A percentile compares a stretch with the other conserved stretches of the same genome.
Conservation (phyloP, 2,888 invertebrate genomes). For the Acleris holmiana region DNA sequence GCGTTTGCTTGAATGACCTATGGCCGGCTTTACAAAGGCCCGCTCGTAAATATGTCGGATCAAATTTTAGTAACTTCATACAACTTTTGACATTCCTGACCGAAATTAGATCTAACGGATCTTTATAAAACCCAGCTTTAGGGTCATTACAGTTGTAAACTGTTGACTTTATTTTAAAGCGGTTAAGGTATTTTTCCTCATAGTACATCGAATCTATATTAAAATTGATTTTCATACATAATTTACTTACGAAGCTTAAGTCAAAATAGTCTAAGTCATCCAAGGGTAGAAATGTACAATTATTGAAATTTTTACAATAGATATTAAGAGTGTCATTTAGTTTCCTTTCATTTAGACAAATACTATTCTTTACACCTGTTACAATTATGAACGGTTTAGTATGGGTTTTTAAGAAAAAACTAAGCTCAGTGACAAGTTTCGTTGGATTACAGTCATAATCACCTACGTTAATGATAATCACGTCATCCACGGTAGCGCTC, state of each 20-base stretch:
- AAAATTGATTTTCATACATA: neutral
- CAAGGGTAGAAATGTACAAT: neutral
- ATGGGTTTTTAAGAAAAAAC: neutral
- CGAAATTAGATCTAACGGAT: too few relatives aligned
- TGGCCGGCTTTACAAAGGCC: too few relatives aligned
- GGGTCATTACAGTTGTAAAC: too few relatives aligned
- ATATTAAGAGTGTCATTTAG: neutral
- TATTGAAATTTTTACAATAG: neutral
- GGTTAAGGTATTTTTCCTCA: neutral
- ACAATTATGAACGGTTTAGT: neutral
- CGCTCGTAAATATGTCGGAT: too few relatives aligned
- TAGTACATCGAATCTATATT: neutral
- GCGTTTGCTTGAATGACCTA: too few relatives aligned
- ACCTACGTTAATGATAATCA: constrained; percentile 1
- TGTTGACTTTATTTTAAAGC: neutral
- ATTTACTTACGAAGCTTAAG: neutral
- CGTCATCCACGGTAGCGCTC: neutral
- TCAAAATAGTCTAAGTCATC: neutral
- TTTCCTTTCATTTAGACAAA: neutral
- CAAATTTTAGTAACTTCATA: too few relatives aligned
- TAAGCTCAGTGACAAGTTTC: neutral
- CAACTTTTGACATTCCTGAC: too few relatives aligned
- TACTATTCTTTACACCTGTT: neutral
- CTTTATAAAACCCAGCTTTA: too few relatives aligned
- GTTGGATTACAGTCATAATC: constrained; percentile 1